Evolutionary conservation across 2,888 invertebrate species (phyloP).

Genomic region (Eristalinus aeneus): DNA sequence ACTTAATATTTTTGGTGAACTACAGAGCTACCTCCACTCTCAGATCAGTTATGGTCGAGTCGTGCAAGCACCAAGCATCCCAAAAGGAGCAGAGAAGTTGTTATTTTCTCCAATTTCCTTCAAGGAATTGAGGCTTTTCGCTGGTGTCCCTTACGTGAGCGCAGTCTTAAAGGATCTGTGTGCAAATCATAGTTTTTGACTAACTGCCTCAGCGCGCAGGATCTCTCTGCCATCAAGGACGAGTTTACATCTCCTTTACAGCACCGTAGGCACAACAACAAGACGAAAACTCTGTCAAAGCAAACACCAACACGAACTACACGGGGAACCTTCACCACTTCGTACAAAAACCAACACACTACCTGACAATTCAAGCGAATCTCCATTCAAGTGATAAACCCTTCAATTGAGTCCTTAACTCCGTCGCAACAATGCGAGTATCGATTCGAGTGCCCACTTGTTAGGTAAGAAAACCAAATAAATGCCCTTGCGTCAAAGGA

Average conservation of each 20-base stretch:
- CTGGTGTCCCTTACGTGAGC: no score
- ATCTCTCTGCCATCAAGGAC: background rate
- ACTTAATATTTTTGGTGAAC: no score
- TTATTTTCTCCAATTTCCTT: no score
- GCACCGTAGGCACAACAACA: background rate
- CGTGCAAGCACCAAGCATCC: no score
- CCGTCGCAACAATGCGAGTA: slow-evolving; percentile 12
- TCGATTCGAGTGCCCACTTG: slow-evolving; percentile 35
- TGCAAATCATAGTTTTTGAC: no score
- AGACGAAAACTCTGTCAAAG: background rate
- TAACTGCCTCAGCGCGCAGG: no score
- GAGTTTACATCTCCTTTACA: background rate
- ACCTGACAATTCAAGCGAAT: background rate
- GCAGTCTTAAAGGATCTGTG: no score
- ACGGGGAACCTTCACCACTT: background rate
- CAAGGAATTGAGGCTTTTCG: no score
- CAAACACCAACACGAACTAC: background rate
- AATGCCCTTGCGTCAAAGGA: slow-evolving; percentile 29
- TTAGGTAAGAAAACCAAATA: slow-evolving; percentile 42
- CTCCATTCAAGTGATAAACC: background rate
- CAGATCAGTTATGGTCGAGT: no score
- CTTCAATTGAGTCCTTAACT: background rate
- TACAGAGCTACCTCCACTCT: no score
- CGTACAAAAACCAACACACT: background rate
- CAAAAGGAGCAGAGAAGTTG: no score